These are phyloP conservation scores for Mustela lutreola DNA, from an alignment of 2,113 vertebrate genomes.

Conservation along the genomic window DNA sequence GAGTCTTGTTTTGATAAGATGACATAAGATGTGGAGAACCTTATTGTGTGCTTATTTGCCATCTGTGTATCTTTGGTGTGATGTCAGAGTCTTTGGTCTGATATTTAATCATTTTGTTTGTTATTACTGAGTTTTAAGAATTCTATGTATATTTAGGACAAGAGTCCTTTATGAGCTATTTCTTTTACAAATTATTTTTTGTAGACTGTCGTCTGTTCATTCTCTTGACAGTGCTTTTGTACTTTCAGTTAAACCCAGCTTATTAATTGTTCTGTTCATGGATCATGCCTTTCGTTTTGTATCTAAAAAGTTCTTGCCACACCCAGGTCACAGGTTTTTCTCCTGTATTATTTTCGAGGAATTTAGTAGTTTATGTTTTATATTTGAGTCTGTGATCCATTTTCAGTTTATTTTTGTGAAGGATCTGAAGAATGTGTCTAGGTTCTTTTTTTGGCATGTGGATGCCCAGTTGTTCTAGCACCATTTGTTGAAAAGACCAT, in stretches of 20 bases:
- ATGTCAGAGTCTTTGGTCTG: background rate
- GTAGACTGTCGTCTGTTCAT: background rate
- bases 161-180: background rate
- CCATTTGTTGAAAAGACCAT: background rate
- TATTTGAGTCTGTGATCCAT: background rate
- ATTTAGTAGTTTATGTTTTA: background rate
- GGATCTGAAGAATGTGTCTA: background rate
- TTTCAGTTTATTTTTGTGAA: background rate
- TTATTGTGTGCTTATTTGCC: background rate
- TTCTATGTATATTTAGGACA: background rate
- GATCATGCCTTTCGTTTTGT: background rate
- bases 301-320: background rate
- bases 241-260: background rate
- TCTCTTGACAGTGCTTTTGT: background rate
- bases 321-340: background rate
- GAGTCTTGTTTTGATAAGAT: background rate
- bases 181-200: background rate
- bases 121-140: background rate
- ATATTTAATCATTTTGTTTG: background rate
- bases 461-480: background rate
- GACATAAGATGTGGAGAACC: background rate
- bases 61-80: background rate
- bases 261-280: background rate
- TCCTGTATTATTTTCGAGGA: background rate
- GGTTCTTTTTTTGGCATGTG: background rate